Conservation (phyloP, 2,888 invertebrate species). For the Melikaiella ostensackeni region DNA sequence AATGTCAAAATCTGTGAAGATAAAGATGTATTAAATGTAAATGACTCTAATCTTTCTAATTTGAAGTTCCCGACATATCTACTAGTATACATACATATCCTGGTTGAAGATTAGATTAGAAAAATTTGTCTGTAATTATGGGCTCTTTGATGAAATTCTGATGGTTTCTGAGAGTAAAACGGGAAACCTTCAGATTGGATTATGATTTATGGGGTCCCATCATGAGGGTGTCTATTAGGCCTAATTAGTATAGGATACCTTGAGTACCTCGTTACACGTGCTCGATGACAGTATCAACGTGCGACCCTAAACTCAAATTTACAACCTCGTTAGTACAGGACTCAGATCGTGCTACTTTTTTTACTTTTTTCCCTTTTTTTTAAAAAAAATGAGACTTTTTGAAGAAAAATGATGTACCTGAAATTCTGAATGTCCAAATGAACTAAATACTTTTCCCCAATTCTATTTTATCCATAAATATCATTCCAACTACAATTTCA, state of each 20-base stretch:
- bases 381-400: no score
- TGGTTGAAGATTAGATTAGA: not conserved
- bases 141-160: no score
- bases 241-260: conserved; percentile 4
- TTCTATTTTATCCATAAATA: no score
- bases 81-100: not conserved
- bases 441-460: no score
- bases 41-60: not conserved
- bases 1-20: not conserved
- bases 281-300: conserved; percentile 11
- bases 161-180: not conserved
- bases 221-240: not conserved
- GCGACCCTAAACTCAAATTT: not conserved
- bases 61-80: not conserved
- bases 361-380: no score
- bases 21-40: not conserved
- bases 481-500: no score
- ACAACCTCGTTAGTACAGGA: not conserved
- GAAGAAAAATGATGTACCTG: no score
- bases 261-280: conserved; percentile 14
- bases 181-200: not conserved
- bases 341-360: no score
- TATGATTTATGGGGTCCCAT: not conserved
- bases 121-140: not conserved
- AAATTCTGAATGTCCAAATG: no score